These are phyloP conservation scores for Rhinoraja longicauda DNA, from an alignment of 2,797 vertebrate species.

Conservation along the genomic window DNA sequence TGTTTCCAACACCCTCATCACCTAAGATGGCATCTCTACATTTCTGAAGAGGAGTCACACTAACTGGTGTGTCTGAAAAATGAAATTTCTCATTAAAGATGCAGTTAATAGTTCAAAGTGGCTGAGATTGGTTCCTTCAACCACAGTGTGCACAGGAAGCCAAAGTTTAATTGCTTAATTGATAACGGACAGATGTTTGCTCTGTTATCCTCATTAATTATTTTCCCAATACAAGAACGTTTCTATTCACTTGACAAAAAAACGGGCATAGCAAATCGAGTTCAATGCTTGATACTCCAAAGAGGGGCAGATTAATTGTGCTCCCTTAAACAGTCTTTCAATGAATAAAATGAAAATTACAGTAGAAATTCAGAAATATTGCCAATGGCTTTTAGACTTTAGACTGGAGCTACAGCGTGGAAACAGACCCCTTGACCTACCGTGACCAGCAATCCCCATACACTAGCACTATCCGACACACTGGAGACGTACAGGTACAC, in stretches of 20 bases:
- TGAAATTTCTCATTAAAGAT: conserved; percentile 11
- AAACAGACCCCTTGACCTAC: too few relatives aligned
- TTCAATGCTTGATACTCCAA: neutral
- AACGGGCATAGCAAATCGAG: neutral
- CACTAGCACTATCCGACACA: too few relatives aligned
- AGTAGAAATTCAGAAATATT: neutral
- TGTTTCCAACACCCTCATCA: neutral
- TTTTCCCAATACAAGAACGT: conserved; percentile 19
- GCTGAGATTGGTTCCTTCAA: neutral
- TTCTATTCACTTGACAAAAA: neutral
- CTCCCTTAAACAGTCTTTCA: neutral
- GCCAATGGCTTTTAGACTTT: too few relatives aligned
- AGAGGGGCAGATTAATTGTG: neutral
- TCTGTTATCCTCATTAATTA: conserved; percentile 12
- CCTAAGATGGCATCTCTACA: neutral
- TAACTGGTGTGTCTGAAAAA: conserved; percentile 25
- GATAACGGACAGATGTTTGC: conserved; percentile 26
- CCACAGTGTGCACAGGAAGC: conserved; percentile 1
- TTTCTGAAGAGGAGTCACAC: neutral
- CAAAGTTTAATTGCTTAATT: conserved; percentile 33
- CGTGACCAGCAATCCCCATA: too few relatives aligned
- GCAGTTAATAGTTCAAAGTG: neutral
- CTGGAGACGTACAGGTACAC: too few relatives aligned
- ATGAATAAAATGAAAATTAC: neutral
- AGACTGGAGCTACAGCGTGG: too few relatives aligned